Percentiles rank a stretch among this genome's conserved stretches.
phyloP scores from a whole-genome alignment of 2,113 vertebrate species.

The Takifugu flavidus region DNA sequence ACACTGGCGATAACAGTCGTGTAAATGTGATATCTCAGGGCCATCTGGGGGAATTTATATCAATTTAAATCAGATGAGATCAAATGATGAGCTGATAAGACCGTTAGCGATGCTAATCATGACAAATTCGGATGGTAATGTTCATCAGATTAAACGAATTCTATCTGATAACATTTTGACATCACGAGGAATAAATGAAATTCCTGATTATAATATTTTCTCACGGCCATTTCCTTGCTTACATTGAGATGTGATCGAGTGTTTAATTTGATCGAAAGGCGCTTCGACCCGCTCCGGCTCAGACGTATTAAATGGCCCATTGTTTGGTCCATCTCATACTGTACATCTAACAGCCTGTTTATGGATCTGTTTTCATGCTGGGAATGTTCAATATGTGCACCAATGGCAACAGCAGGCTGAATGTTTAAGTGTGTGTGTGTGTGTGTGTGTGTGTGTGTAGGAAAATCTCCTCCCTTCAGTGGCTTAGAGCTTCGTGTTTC shows the following conservation, averaged over 20 bases:
- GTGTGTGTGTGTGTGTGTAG: too few species aligned
- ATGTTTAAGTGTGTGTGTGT: not conserved
- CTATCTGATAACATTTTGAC: too few species aligned
- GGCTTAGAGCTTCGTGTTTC: conserved; percentile 1
- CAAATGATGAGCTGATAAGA: too few species aligned
- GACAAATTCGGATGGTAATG: not conserved
- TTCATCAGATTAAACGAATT: not conserved
- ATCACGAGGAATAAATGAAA: too few species aligned
- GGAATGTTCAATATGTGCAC: conserved; percentile 27
- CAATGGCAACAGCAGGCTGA: conserved; percentile 9
- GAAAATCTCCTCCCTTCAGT: not conserved
- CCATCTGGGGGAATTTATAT: not conserved
- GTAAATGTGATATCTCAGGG: not conserved
- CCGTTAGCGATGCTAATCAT: too few species aligned
- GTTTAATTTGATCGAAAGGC: conserved; percentile 23
- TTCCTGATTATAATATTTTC: too few species aligned
- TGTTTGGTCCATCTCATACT: conserved; percentile 17
- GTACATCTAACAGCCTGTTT: conserved; percentile 18
- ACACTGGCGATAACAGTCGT: not conserved
- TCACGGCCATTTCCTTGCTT: too few species aligned
- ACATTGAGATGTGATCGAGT: conserved; percentile 12
- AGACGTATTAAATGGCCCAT: conserved; percentile 17
- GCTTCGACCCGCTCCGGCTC: conserved; percentile 3
- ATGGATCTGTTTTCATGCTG: conserved; percentile 31
- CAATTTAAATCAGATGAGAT: too few species aligned